Percentiles rank a stretch among this genome's conserved stretches.
These are phyloP conservation scores for Mugil cephalus DNA, from an alignment of 2,113 vertebrate species.

Conservation along the genomic window DNA sequence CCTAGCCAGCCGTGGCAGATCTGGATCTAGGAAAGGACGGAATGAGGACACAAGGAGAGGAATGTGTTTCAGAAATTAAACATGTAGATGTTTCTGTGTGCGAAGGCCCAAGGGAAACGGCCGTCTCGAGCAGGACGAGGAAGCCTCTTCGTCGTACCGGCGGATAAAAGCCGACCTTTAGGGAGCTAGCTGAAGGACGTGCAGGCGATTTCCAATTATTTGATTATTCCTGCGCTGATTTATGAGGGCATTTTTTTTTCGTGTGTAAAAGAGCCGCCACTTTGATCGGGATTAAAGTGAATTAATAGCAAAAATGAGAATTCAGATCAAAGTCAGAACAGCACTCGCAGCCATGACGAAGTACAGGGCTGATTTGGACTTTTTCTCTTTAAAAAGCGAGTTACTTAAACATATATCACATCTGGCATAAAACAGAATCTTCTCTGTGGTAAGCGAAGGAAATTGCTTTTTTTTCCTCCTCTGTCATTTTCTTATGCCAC, in stretches of 20 bases:
- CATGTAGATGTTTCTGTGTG: constrained; percentile 32
- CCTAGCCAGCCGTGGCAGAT: constrained; percentile 51
- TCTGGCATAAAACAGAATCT: no score
- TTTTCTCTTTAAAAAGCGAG: background rate
- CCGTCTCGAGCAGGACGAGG: constrained; percentile 36
- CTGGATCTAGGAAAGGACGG: constrained; percentile 45
- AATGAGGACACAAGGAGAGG: constrained; percentile 52
- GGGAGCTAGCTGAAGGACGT: constrained; percentile 28
- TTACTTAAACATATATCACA: no score
- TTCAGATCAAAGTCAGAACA: constrained; percentile 5
- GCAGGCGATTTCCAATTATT: background rate
- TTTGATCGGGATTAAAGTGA: constrained; percentile 8
- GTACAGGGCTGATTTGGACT: background rate
- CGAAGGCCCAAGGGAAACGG: constrained; percentile 15
- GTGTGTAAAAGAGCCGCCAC: background rate
- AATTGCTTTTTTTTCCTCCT: no score
- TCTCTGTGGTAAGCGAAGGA: no score
- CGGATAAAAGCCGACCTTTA: constrained; percentile 37
- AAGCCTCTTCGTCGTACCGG: constrained; percentile 37
- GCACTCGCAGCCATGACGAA: background rate
- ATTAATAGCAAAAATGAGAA: background rate
- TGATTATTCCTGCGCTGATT: background rate
- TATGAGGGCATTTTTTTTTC: background rate
- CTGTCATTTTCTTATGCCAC: background rate
- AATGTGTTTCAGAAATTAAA: constrained; percentile 45